A percentile compares a stretch with the other conserved stretches of the same genome.
These are phyloP conservation scores for Nannospalax galili DNA, from an alignment of 2,113 vertebrate genomes.

Conservation along the genomic window DNA sequence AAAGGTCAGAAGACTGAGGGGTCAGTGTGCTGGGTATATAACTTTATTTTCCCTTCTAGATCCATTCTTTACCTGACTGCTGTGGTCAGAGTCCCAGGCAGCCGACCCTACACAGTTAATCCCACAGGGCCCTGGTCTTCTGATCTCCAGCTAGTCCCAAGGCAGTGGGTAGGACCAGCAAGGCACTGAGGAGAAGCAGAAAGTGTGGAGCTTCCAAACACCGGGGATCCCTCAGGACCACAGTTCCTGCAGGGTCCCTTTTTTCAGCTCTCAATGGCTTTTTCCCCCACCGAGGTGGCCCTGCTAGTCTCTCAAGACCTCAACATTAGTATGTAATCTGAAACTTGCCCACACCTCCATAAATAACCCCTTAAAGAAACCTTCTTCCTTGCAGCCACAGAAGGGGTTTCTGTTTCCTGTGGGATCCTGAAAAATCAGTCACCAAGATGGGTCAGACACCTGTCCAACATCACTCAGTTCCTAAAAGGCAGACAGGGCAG, in stretches of 20 bases:
- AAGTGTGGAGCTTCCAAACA: background rate
- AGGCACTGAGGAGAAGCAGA: background rate
- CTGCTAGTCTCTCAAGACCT: background rate
- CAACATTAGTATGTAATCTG: background rate
- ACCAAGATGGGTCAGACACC: background rate
- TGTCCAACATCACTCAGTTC: background rate
- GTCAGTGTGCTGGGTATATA: background rate
- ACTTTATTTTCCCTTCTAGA: background rate
- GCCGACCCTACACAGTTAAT: background rate
- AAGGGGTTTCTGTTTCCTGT: background rate
- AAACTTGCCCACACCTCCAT: background rate
- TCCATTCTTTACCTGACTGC: background rate
- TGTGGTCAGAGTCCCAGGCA: background rate
- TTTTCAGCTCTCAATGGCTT: background rate
- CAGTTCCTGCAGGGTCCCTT: background rate
- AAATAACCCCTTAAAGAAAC: background rate
- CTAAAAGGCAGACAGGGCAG: background rate
- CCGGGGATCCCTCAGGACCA: background rate
- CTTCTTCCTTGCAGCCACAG: background rate
- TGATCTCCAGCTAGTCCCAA: background rate
- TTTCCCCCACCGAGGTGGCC: background rate
- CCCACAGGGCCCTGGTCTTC: background rate
- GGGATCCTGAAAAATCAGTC: background rate
- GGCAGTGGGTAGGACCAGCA: background rate
- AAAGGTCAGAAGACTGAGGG: background rate